Evolutionary conservation across 2,113 vertebrate genomes (phyloP).

Genomic region (Cheirogaleus medius): DNA sequence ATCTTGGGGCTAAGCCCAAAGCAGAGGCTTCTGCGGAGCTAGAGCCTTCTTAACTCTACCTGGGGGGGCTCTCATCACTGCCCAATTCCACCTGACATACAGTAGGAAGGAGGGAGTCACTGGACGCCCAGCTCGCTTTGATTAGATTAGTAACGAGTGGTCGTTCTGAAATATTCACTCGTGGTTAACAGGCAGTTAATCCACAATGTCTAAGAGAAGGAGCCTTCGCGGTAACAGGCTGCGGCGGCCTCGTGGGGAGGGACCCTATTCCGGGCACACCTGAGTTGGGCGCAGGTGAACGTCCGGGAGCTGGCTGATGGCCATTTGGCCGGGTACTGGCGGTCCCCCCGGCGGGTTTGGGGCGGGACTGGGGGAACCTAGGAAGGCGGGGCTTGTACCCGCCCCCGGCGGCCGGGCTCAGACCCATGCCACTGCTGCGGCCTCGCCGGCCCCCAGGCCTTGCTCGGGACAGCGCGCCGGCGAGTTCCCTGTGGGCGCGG

Average conservation of each 20-base stretch:
- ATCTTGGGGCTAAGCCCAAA: background rate
- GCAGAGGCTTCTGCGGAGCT: background rate
- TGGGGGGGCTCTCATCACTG: accelerated
- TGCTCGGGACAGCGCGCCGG: background rate
- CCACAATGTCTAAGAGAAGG: background rate
- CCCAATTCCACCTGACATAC: background rate
- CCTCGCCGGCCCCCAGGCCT: background rate
- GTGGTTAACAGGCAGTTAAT: background rate
- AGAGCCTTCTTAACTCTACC: background rate
- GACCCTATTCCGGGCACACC: background rate
- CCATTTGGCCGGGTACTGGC: background rate
- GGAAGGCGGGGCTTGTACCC: background rate
- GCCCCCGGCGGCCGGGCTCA: background rate
- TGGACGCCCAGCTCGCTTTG: accelerated
- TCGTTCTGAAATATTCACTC: background rate
- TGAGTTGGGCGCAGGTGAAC: background rate
- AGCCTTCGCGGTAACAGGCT: background rate
- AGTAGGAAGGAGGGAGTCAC: accelerated
- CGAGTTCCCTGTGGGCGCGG: background rate
- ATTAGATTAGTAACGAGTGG: too few relatives aligned
- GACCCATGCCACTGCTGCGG: constrained; percentile 25
- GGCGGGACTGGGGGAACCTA: background rate
- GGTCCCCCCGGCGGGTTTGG: accelerated
- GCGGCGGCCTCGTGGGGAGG: background rate
- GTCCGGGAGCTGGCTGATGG: accelerated